These are phyloP conservation scores for Henricia sp. DNA, from an alignment of 53 echinoderm and acorn worm species.

Conservation along the genomic window DNA sequence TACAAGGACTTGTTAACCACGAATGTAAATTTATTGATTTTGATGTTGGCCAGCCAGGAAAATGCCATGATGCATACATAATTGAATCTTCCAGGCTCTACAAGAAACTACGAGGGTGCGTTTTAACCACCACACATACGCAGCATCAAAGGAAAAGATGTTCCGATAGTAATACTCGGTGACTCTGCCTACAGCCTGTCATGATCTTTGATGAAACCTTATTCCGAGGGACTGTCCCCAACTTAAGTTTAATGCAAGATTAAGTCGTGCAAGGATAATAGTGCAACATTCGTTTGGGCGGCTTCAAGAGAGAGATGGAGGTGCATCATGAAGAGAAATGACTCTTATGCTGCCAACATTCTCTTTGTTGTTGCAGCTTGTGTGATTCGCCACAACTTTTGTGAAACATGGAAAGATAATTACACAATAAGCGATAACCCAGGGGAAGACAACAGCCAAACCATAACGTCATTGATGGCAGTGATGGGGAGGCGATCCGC, in stretches of 20 bases:
- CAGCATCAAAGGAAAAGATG: slow-evolving; percentile 22
- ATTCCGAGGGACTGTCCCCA: slow-evolving; percentile 33
- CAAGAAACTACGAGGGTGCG: slow-evolving; percentile 14
- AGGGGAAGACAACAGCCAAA: no score
- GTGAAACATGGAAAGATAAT: slow-evolving; percentile 43
- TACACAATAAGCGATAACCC: no score
- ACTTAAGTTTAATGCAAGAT: slow-evolving; percentile 35
- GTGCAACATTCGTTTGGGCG: slow-evolving; percentile 49
- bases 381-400: slow-evolving; percentile 34
- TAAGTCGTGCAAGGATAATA: slow-evolving; percentile 12
- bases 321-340: slow-evolving; percentile 53
- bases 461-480: no score
- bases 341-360: slow-evolving; percentile 25
- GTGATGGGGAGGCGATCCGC: no score
- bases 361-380: slow-evolving; percentile 41
- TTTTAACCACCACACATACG: slow-evolving; percentile 20
- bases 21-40: slow-evolving; percentile 43
- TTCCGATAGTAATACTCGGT: slow-evolving; percentile 34
- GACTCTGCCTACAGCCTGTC: slow-evolving; percentile 44
- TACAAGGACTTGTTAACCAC: slow-evolving; percentile 52
- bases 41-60: slow-evolving; percentile 43
- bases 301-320: slow-evolving; percentile 36
- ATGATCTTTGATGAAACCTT: slow-evolving; percentile 33
- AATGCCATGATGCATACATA: slow-evolving; percentile 50
- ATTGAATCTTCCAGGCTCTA: slow-evolving; percentile 37